Conservation (phyloP, 2,113 vertebrate genomes). For the Pangasianodon gigas region DNA sequence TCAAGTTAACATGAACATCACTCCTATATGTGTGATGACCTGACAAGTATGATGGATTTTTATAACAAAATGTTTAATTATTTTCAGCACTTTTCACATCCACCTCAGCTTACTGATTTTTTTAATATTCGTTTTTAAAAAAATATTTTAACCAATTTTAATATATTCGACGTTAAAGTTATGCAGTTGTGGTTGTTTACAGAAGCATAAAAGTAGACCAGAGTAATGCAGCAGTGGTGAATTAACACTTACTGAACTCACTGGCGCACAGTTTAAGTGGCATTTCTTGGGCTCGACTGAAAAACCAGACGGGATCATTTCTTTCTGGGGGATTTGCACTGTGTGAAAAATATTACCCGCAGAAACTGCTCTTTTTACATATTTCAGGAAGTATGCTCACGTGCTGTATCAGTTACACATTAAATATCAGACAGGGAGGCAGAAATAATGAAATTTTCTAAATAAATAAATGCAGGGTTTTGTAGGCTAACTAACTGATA, state of each 20-base stretch:
- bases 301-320: neutral
- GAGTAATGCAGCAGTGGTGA: neutral
- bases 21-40: neutral
- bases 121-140: neutral
- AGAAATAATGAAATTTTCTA: neutral
- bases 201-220: neutral
- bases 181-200: neutral
- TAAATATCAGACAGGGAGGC: neutral
- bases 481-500: neutral
- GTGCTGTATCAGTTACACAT: neutral
- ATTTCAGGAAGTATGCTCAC: conserved; percentile 1
- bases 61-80: neutral
- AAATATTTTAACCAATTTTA: neutral
- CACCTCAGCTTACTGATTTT: neutral
- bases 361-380: neutral
- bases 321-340: neutral
- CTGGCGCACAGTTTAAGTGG: neutral
- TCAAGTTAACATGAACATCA: neutral
- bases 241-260: neutral
- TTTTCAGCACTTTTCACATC: neutral
- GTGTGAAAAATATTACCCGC: neutral
- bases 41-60: neutral
- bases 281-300: neutral
- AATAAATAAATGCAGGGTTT: neutral
- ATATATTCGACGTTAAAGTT: neutral